Evolutionary conservation across 2,113 vertebrate species (phyloP).

Genomic region (Carlito syrichta): DNA sequence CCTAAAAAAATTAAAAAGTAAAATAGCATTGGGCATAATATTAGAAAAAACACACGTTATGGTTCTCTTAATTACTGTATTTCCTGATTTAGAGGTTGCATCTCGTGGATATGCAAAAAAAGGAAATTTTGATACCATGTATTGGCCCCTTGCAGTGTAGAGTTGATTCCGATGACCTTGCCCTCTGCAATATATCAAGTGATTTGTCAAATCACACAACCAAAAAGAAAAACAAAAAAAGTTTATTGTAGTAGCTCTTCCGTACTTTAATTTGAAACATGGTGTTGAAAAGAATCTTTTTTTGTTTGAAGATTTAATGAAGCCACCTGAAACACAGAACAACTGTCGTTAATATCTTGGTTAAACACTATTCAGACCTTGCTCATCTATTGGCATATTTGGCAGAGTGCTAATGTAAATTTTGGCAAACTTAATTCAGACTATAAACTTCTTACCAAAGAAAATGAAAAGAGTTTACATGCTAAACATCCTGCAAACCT

Average conservation of each 20-base stretch:
- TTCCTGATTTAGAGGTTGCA: background rate
- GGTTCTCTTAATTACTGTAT: background rate
- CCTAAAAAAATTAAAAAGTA: too few species aligned
- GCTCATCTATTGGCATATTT: background rate
- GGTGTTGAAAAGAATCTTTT: background rate
- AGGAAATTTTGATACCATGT: background rate
- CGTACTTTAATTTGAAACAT: background rate
- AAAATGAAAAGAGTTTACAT: background rate
- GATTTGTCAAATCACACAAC: background rate
- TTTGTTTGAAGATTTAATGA: background rate
- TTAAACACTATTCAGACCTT: background rate
- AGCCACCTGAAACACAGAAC: background rate
- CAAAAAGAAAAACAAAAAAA: background rate
- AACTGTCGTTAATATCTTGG: background rate
- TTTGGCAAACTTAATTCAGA: background rate
- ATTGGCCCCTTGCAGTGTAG: background rate
- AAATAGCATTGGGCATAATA: background rate
- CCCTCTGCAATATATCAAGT: background rate
- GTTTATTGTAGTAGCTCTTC: background rate
- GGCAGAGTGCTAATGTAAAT: background rate
- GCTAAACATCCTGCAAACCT: background rate
- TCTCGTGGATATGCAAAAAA: rapidly evolving
- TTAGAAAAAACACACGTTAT: background rate
- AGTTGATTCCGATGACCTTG: background rate
- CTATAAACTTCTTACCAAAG: background rate